Evolutionary conservation across 2,797 vertebrate genomes (phyloP).

Genomic region (Microtus californicus): DNA sequence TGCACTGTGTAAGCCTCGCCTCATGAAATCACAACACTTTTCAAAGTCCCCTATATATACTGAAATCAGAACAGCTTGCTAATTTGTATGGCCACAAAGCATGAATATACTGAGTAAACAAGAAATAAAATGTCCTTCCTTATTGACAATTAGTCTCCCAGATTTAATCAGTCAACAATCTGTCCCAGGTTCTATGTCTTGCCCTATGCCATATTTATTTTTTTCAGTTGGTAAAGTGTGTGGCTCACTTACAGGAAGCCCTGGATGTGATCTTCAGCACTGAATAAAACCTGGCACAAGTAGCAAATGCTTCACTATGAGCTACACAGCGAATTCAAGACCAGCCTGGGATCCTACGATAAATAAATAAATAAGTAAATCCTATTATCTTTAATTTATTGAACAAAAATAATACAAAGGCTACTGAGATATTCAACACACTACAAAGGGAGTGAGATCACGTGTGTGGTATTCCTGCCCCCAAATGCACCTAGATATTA

Average conservation of each 20-base stretch:
- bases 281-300: background rate
- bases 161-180: background rate
- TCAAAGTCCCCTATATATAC: background rate
- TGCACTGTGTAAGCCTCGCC: background rate
- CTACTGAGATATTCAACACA: background rate
- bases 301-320: background rate
- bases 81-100: background rate
- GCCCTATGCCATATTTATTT: background rate
- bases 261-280: background rate
- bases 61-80: conserved; percentile 17
- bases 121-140: background rate
- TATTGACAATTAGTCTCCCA: background rate
- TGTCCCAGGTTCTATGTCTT: background rate
- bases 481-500: background rate
- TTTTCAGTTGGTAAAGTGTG: background rate
- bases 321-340: background rate
- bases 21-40: background rate
- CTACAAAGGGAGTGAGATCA: background rate
- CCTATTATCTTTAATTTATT: conserved; percentile 14
- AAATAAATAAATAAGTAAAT: background rate
- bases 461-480: background rate
- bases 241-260: background rate
- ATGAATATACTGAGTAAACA: background rate
- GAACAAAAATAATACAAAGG: background rate
- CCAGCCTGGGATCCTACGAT: background rate